A percentile compares a stretch with the other conserved stretches of the same genome.
These are phyloP conservation scores for Erebia palarica DNA, from an alignment of 2,888 invertebrate genomes.

Conservation along the genomic window DNA sequence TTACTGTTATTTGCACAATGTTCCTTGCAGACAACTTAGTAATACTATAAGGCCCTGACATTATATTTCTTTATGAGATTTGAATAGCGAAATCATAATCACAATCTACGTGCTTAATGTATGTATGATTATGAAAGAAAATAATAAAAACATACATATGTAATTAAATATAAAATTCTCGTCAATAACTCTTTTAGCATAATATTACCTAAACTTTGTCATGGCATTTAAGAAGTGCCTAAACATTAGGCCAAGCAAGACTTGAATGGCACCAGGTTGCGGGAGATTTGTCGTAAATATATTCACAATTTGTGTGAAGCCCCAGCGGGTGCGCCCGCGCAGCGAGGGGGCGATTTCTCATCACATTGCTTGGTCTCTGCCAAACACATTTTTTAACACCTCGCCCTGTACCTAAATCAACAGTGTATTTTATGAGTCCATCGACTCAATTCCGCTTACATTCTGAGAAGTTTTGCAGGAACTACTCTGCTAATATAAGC, in stretches of 20 bases:
- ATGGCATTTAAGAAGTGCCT: conserved; percentile 16
- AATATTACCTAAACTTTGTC: neutral
- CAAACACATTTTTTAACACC: conserved; percentile 81
- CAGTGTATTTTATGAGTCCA: conserved; percentile 69
- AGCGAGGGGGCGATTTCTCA: conserved; percentile 80
- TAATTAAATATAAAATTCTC: neutral
- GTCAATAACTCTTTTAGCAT: neutral
- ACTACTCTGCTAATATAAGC: conserved; percentile 26
- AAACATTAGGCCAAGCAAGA: conserved; percentile 48
- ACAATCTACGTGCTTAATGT: too few species aligned
- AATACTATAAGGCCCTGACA: too few species aligned
- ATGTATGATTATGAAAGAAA: neutral
- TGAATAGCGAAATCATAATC: too few species aligned
- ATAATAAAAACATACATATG: neutral
- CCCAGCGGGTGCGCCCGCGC: conserved; percentile 73
- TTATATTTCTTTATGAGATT: too few species aligned
- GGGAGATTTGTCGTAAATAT: conserved; percentile 78
- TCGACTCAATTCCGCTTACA: conserved; percentile 49
- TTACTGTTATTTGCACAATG: too few species aligned
- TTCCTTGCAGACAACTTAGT: too few species aligned
- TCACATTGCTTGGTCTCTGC: conserved; percentile 70
- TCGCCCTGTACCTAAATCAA: conserved; percentile 72
- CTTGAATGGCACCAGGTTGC: conserved; percentile 67
- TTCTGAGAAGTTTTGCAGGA: conserved; percentile 29
- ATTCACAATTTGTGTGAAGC: conserved; percentile 73